These are phyloP conservation scores for Acanthosoma haemorrhoidale DNA, from an alignment of 2,888 invertebrate genomes.

Conservation along the genomic window DNA sequence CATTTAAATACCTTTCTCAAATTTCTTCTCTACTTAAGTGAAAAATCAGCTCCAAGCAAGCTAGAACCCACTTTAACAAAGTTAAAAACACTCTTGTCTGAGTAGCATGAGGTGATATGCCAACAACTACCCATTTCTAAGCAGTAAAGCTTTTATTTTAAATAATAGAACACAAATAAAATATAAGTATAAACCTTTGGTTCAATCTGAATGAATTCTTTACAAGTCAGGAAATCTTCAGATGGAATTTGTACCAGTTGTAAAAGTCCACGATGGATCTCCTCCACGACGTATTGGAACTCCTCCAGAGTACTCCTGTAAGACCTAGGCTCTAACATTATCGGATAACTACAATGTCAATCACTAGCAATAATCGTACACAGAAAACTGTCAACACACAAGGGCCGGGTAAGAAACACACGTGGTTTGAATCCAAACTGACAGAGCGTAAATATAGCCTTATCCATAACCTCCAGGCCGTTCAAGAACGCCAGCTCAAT, in stretches of 20 bases:
- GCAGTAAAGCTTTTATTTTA: neutral
- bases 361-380: neutral
- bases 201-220: neutral
- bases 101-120: neutral
- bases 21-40: too few species aligned
- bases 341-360: neutral
- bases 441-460: constrained; percentile 3
- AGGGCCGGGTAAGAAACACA: neutral
- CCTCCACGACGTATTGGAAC: neutral
- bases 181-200: neutral
- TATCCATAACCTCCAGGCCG: neutral
- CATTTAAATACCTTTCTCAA: too few species aligned
- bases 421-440: neutral
- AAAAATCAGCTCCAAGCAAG: too few species aligned
- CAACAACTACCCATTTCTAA: neutral
- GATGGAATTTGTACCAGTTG: neutral
- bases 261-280: neutral
- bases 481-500: fast-evolving
- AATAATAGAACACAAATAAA: neutral
- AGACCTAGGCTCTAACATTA: neutral
- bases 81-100: too few species aligned
- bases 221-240: neutral
- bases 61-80: too few species aligned
- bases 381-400: neutral
- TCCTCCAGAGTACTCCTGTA: neutral